These are phyloP conservation scores for Acronicta alni DNA, from an alignment of 2,888 invertebrate genomes.

Conservation along the genomic window DNA sequence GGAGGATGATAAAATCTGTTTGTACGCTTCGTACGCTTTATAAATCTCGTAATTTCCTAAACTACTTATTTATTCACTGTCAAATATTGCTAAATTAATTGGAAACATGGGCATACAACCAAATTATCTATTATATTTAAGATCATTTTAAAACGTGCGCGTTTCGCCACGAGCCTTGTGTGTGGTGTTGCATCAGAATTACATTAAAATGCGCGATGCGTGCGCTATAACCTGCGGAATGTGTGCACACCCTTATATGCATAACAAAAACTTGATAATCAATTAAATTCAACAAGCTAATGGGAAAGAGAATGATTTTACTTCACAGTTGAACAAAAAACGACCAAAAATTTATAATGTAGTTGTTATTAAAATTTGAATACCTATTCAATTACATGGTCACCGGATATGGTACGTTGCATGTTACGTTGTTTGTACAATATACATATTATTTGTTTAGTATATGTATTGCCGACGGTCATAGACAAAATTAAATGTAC, in stretches of 20 bases:
- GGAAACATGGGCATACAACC: neutral
- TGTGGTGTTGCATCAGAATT: constrained; percentile 20
- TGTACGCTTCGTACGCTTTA: no score
- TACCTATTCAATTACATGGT: constrained; percentile 44
- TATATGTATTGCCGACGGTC: no score
- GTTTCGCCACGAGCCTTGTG: neutral
- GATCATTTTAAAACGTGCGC: neutral
- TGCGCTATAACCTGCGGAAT: constrained; percentile 8
- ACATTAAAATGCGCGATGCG: constrained; percentile 35
- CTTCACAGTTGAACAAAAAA: constrained; percentile 18
- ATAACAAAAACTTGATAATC: constrained; percentile 12
- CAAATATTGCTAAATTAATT: neutral
- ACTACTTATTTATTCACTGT: no score
- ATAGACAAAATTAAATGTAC: no score
- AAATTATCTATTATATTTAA: neutral
- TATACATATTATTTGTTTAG: neutral
- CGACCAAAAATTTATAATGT: constrained; percentile 5
- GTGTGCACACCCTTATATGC: constrained; percentile 20
- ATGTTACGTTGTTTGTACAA: constrained; percentile 11
- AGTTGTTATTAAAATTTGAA: constrained; percentile 26
- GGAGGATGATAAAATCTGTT: no score
- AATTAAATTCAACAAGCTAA: constrained; percentile 20
- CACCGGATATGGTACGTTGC: constrained; percentile 28
- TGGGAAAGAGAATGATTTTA: constrained; percentile 16
- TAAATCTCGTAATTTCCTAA: no score